A percentile compares a stretch with the other conserved stretches of the same genome.
These are phyloP conservation scores for Mormyrus iriodes DNA, from an alignment of 2,113 vertebrate genomes.

Conservation along the genomic window DNA sequence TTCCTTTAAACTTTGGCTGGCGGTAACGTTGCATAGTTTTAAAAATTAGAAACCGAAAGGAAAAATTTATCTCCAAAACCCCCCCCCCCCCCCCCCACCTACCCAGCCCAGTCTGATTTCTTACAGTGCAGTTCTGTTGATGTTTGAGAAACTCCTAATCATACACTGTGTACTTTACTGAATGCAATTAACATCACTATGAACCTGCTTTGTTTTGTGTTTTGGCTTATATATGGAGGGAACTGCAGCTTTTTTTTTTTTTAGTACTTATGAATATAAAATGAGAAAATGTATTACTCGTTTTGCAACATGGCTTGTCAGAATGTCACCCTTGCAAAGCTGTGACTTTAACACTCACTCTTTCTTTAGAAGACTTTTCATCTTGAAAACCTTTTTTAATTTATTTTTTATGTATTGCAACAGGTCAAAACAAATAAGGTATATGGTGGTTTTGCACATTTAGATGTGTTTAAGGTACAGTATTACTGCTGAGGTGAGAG, in stretches of 20 bases:
- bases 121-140: background rate
- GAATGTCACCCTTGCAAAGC: background rate
- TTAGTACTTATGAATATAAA: background rate
- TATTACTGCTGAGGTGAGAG: conserved; percentile 17
- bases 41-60: no score
- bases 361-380: conserved; percentile 6
- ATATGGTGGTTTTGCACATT: conserved; percentile 33
- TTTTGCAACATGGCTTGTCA: background rate
- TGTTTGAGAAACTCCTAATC: background rate
- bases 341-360: background rate
- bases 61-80: no score
- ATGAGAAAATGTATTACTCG: background rate
- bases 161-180: background rate
- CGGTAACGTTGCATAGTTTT: no score
- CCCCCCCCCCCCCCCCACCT: no score
- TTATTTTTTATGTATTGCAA: conserved; percentile 10
- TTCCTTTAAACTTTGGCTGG: no score
- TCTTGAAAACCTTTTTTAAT: background rate
- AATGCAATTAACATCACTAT: background rate
- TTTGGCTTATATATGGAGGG: background rate
- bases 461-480: conserved; percentile 22
- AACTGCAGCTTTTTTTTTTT: background rate
- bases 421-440: conserved; percentile 41
- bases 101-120: background rate
- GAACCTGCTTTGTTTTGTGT: background rate